These are phyloP conservation scores for Cyrtodaria siliqua DNA, from an alignment of 2,888 invertebrate species.

Conservation along the genomic window DNA sequence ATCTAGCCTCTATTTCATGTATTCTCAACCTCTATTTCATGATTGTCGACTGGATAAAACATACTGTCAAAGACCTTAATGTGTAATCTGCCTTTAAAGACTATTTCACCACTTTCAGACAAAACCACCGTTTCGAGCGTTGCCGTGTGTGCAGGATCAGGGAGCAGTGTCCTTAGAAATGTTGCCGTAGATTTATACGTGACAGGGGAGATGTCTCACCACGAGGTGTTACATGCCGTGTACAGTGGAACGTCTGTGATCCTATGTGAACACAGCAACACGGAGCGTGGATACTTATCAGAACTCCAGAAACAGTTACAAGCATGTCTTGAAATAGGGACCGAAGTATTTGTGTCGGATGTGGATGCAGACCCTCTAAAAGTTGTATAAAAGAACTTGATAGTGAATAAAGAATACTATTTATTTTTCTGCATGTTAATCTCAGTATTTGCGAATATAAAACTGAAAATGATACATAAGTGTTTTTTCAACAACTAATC, in stretches of 20 bases:
- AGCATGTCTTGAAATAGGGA: slow-evolving; percentile 86
- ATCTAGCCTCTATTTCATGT: too few species aligned
- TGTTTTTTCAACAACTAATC: too few species aligned
- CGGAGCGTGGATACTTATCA: slow-evolving; percentile 94
- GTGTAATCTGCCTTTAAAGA: too few species aligned
- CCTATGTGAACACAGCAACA: slow-evolving; percentile 96
- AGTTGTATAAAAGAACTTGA: slow-evolving; percentile 87
- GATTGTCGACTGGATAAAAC: too few species aligned
- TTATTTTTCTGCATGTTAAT: background rate
- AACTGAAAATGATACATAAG: too few species aligned
- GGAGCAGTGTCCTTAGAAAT: slow-evolving; percentile 91
- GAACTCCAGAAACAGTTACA: slow-evolving; percentile 87
- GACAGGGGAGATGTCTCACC: slow-evolving; percentile 97
- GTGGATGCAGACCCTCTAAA: slow-evolving; percentile 92
- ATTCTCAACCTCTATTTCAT: too few species aligned
- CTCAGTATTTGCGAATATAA: background rate
- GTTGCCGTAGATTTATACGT: slow-evolving; percentile 92
- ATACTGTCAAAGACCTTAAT: too few species aligned
- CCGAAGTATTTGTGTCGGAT: slow-evolving; percentile 90
- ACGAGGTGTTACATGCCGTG: slow-evolving; percentile 95
- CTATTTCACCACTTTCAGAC: slow-evolving; percentile 44
- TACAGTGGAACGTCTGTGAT: slow-evolving; percentile 93
- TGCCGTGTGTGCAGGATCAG: slow-evolving; percentile 97
- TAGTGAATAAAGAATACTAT: background rate
- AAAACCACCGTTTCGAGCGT: slow-evolving; percentile 86